Base-by-base conservation (phyloP, 2,888 invertebrate genomes). In the Protula sp. region DNA sequence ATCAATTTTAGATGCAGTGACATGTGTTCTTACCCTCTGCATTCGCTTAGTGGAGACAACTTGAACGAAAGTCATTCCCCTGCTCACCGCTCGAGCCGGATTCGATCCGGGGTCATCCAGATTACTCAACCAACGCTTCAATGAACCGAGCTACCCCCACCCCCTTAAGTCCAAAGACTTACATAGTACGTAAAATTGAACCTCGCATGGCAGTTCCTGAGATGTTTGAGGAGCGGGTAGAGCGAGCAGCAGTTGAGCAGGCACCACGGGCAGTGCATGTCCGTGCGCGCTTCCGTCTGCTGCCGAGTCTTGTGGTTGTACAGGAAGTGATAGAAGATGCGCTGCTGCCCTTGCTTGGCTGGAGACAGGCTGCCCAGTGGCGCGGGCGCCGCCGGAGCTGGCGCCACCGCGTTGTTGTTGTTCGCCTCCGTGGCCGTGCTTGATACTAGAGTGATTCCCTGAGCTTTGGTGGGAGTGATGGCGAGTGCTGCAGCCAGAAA, bases 241-340 rank as follows among this genome's bases (percentile, higher is more conserved):
- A 97, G 84, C 38, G 88, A 86, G 57, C 88, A 87, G 74, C 94
- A 95, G 82, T 94, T 91, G 26, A 95, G 83, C 3, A 90, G 90
- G 80, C 97, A 97, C 95, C 95, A 97, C 0, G 97, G 95, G 78
- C 97, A 97, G 76, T 90, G 89, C 55, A 94, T 85, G 83, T 94
- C 93, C 74, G 92, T 91, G 65, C 92, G 89, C 9, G 93, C 92
- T 82, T 94, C 94, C 0, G 94, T 95, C 82, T 94, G 94, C 77
- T 95, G 95, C 52, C 94, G 85, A 50, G 91, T 92, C 79, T 92
- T 94, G 82, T 93, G 94, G 82, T 93, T 94, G 80, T 94, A 94
- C 70, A 94, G 86, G 83, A 97, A 97, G 83, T 95, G 94, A 82
- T 95, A 97, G 67, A 93, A 90, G 67, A 95, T 91, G 82, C 91